Percentiles rank a stretch among this genome's conserved stretches.
These are phyloP conservation scores for Nycticebus coucang DNA, from an alignment of 2,113 vertebrate species.

Conservation along the genomic window DNA sequence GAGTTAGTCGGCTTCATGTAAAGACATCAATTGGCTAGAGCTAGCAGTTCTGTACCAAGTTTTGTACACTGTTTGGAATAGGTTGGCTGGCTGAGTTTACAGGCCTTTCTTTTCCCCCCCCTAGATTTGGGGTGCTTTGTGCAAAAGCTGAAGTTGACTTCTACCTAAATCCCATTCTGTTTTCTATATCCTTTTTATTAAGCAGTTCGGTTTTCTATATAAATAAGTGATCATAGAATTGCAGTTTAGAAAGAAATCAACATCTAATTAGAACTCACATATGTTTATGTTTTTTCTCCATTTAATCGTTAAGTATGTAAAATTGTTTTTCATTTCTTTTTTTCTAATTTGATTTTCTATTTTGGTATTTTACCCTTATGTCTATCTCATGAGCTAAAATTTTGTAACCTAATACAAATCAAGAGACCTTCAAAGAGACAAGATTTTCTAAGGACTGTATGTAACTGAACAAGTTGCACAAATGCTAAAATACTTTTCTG, in stretches of 20 bases:
- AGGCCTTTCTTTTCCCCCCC: neutral
- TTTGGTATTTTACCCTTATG: slow-evolving; percentile 52
- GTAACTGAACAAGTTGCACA: neutral
- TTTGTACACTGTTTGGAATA: neutral
- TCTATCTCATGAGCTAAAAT: slow-evolving; percentile 42
- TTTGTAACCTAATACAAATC: slow-evolving; percentile 52
- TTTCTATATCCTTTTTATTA: slow-evolving; percentile 24
- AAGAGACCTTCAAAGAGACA: neutral
- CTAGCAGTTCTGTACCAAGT: neutral
- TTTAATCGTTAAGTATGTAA: slow-evolving; percentile 51
- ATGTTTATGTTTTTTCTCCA: slow-evolving; percentile 56
- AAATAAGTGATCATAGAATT: slow-evolving; percentile 14
- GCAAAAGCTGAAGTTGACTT: slow-evolving; percentile 12
- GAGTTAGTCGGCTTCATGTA: neutral
- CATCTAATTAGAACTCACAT: slow-evolving; percentile 59
- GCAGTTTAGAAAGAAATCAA: slow-evolving; percentile 41
- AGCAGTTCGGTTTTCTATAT: slow-evolving; percentile 20
- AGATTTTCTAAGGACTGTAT: neutral
- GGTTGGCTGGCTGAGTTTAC: neutral
- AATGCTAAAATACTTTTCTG: slow-evolving; percentile 13
- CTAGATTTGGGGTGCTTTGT: neutral
- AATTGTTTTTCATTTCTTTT: slow-evolving; percentile 54
- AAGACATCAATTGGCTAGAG: neutral
- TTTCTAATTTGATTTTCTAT: slow-evolving; percentile 11
- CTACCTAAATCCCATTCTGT: neutral